These are phyloP conservation scores for Camarhynchus parvulus DNA, from an alignment of 2,113 vertebrate genomes.

Conservation along the genomic window DNA sequence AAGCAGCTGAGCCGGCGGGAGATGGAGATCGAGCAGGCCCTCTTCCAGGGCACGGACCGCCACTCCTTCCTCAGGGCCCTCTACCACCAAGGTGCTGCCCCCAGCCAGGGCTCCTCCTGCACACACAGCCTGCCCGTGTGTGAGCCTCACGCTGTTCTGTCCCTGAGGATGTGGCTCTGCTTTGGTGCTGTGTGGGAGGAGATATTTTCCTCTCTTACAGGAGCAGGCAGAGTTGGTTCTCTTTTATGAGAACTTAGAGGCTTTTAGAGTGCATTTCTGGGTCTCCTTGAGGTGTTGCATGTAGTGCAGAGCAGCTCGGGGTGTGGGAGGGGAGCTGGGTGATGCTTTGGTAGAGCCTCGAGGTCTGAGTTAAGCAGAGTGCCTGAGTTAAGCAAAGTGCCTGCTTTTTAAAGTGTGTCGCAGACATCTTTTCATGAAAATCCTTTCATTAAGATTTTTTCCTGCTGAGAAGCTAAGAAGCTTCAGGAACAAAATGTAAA, in stretches of 20 bases:
- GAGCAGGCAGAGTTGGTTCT: background rate
- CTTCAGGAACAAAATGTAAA: no score
- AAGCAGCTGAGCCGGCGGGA: constrained; percentile 87
- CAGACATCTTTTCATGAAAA: no score
- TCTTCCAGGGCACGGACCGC: constrained; percentile 90
- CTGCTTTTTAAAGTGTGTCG: no score
- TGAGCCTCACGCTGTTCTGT: background rate
- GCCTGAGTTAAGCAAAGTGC: no score
- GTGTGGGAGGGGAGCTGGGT: background rate
- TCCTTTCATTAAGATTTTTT: no score
- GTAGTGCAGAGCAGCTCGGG: background rate
- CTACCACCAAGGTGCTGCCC: constrained; percentile 86
- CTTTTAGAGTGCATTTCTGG: background rate
- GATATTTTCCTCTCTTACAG: background rate
- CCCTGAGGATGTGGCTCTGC: background rate
- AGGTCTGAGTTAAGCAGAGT: background rate
- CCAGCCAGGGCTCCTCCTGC: background rate
- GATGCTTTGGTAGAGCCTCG: background rate
- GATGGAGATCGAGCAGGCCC: constrained; percentile 94
- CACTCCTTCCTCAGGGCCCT: constrained; percentile 88
- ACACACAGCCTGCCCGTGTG: background rate
- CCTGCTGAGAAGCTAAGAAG: no score
- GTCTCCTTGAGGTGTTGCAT: background rate
- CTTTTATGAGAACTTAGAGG: background rate
- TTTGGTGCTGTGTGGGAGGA: constrained; percentile 6